Conservation (phyloP, 2,113 vertebrate genomes). For the Donacobius atricapilla region DNA sequence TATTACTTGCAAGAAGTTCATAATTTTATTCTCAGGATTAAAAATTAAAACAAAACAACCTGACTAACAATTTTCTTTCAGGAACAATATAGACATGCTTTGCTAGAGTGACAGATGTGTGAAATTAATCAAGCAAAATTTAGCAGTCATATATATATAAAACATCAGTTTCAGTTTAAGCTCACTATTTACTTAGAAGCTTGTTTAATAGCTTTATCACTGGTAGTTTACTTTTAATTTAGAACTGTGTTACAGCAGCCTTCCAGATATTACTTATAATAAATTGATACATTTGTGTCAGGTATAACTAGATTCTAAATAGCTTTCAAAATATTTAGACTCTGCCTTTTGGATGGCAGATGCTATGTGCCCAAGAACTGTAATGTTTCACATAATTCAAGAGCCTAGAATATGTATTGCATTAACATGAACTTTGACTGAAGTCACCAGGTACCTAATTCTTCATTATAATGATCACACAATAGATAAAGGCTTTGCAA, state of each 20-base stretch:
- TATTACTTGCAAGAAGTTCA: background rate
- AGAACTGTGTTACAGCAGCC: background rate
- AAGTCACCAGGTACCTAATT: slow-evolving; percentile 4
- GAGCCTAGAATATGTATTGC: slow-evolving; percentile 30
- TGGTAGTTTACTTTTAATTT: slow-evolving; percentile 42
- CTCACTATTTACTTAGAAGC: background rate
- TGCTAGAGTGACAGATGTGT: background rate
- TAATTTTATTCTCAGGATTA: background rate
- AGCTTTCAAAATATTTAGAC: slow-evolving; percentile 45
- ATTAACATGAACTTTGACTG: slow-evolving; percentile 50
- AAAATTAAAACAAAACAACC: background rate
- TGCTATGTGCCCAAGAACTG: background rate
- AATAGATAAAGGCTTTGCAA: background rate
- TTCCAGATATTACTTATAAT: slow-evolving; percentile 4
- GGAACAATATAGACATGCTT: background rate
- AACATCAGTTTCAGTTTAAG: background rate
- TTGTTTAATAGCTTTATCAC: slow-evolving; percentile 28
- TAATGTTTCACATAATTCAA: background rate
- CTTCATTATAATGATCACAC: background rate
- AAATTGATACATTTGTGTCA: slow-evolving; percentile 16
- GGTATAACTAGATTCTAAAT: slow-evolving; percentile 10
- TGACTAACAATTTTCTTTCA: background rate
- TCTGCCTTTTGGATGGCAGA: slow-evolving; percentile 15
- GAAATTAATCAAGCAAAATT: slow-evolving; percentile 40
- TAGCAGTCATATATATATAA: background rate